phyloP scores from a whole-genome alignment of 37 sponge, comb jelly and placozoan genomes.

The Eunapius fragilis region DNA sequence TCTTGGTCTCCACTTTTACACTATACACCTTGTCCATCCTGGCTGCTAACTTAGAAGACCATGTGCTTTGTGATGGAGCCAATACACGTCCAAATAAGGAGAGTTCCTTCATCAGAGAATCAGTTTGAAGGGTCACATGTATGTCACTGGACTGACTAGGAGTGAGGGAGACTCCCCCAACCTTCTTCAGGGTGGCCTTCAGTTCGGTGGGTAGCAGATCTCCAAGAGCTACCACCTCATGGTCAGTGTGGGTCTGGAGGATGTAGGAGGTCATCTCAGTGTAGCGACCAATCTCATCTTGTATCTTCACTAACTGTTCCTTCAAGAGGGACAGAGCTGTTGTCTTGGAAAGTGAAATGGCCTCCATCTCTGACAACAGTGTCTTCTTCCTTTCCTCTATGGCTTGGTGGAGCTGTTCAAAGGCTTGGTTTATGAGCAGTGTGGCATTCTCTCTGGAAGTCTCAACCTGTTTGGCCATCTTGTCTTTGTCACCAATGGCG shows the following conservation, averaged over 20 bases:
- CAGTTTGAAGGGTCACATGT: neutral
- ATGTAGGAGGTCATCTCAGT: neutral
- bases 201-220: neutral
- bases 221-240: neutral
- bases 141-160: neutral
- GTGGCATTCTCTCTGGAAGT: neutral
- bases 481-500: neutral
- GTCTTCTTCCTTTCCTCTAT: conserved; percentile 3
- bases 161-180: neutral
- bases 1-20: neutral
- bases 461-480: neutral
- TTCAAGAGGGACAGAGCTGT: neutral
- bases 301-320: neutral
- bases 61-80: conserved; percentile 6
- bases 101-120: neutral
- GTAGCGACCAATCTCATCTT: conserved; percentile 2
- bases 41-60: neutral
- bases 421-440: neutral
- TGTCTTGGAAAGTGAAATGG: neutral
- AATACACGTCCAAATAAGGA: neutral
- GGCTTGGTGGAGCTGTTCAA: neutral
- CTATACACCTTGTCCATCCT: neutral
- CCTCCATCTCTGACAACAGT: neutral
- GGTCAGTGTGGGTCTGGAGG: neutral
- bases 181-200: neutral